Percentiles rank a stretch among this genome's conserved stretches.
Conservation (phyloP, 1,140 invertebrate genomes). For the Drosophila lacteicornis region DNA sequence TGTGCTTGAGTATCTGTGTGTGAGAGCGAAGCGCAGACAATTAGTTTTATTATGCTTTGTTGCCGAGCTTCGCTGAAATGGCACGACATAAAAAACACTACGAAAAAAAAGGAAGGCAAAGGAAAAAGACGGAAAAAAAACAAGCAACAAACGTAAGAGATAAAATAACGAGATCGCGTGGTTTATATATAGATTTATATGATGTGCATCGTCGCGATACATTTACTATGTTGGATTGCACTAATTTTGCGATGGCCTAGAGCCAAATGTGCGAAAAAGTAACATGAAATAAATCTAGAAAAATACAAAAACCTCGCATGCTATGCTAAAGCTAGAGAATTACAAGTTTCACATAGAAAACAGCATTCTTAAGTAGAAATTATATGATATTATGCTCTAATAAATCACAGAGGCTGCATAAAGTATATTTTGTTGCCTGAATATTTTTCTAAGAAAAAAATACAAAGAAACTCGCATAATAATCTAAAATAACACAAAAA, state of each 20-base stretch:
- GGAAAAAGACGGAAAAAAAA: conserved; percentile 15
- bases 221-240: conserved; percentile 55
- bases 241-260: conserved; percentile 62
- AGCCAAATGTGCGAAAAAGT: conserved; percentile 58
- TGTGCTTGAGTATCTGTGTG: conserved; percentile 54
- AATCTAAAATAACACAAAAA: background rate
- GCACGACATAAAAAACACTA: conserved; percentile 79
- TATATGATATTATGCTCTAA: background rate
- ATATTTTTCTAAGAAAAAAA: background rate
- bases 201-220: conserved; percentile 71
- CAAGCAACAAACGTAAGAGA: conserved; percentile 60
- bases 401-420: background rate
- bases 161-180: conserved; percentile 47
- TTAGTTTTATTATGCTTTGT: conserved; percentile 84
- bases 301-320: conserved; percentile 21
- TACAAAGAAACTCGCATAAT: background rate
- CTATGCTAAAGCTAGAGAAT: too few relatives aligned
- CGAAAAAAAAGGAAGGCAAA: conserved; percentile 43
- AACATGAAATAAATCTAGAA: conserved; percentile 39
- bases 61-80: conserved; percentile 83
- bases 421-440: background rate
- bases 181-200: conserved; percentile 52
- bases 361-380: background rate
- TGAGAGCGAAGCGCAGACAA: conserved; percentile 81
- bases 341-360: background rate